phyloP scores from a whole-genome alignment of 30 jellyfish, hydroid and myxozoan species.

The Aurelia sp. region DNA sequence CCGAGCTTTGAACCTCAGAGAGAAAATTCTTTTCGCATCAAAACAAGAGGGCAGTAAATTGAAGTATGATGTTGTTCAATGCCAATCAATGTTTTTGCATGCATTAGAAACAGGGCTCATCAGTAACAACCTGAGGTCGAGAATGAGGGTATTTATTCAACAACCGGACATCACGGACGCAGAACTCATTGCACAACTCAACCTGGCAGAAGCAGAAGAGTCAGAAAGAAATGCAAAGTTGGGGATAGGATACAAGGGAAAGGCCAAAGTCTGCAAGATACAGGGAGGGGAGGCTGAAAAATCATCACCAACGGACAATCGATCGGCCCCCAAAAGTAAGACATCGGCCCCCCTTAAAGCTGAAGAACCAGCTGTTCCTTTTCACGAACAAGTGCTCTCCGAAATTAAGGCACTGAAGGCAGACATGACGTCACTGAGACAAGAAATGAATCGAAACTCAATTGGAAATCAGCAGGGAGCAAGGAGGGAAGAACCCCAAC shows the following conservation, averaged over 20 bases:
- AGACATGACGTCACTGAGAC: constrained; percentile 10
- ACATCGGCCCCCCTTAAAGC: neutral
- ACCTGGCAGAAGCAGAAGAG: constrained; percentile 29
- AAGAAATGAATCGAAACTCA: constrained; percentile 6
- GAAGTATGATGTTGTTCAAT: constrained; percentile 18
- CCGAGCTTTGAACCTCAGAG: constrained; percentile 51
- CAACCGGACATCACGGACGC: constrained; percentile 11
- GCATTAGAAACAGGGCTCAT: constrained; percentile 26
- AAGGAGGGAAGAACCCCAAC: neutral
- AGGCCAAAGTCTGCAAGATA: constrained; percentile 5
- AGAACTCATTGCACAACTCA: constrained; percentile 7
- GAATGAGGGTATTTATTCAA: constrained; percentile 8
- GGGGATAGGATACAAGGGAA: constrained; percentile 37
- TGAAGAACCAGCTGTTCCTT: neutral
- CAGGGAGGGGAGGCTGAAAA: neutral
- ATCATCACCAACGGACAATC: neutral
- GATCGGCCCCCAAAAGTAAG: neutral
- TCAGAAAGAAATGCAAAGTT: constrained; percentile 27
- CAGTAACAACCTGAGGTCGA: constrained; percentile 18
- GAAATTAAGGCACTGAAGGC: constrained; percentile 5
- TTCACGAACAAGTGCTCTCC: constrained; percentile 1
- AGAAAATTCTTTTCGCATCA: constrained; percentile 27
- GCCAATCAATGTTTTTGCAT: constrained; percentile 43
- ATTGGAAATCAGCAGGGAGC: neutral
- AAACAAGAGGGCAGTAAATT: constrained; percentile 27